These are phyloP conservation scores for Pharmacophagus antenor DNA, from an alignment of 2,888 invertebrate species.

Conservation along the genomic window DNA sequence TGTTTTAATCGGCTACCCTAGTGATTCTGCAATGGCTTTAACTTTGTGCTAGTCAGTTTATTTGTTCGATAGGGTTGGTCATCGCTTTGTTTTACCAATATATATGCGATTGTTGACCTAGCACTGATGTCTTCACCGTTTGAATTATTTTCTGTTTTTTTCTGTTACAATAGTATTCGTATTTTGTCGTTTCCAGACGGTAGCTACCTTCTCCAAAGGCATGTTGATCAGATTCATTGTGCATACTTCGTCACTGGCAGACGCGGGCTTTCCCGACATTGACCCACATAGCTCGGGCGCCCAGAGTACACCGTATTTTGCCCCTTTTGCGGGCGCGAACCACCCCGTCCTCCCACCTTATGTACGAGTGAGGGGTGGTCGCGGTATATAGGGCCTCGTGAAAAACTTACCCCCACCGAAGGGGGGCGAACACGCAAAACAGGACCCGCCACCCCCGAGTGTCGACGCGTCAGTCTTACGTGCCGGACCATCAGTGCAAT, in stretches of 20 bases:
- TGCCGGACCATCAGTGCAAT: slow-evolving; percentile 53
- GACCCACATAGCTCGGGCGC: slow-evolving; percentile 81
- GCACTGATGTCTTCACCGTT: not conserved
- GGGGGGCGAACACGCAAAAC: slow-evolving; percentile 78
- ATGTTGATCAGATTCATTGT: slow-evolving; percentile 81
- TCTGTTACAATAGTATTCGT: not conserved
- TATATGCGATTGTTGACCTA: not conserved
- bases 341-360: slow-evolving; percentile 78
- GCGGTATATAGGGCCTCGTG: slow-evolving; percentile 81
- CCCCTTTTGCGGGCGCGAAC: slow-evolving; percentile 81
- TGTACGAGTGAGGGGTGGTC: slow-evolving; percentile 79
- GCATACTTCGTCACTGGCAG: slow-evolving; percentile 81
- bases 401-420: slow-evolving; percentile 79
- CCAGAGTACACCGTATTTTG: slow-evolving; percentile 81
- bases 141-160: not conserved
- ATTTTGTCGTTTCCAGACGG: slow-evolving; percentile 53
- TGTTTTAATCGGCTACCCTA: slow-evolving; percentile 3
- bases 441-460: slow-evolving; percentile 73
- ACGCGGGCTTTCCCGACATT: slow-evolving; percentile 82
- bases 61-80: too few species aligned
- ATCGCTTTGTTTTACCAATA: not conserved
- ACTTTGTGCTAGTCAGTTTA: not conserved
- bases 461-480: slow-evolving; percentile 66
- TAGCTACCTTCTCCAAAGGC: slow-evolving; percentile 67
- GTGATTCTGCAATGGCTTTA: not conserved